These are phyloP conservation scores for Sycophaga agraensis DNA, from an alignment of 1,140 invertebrate species.

Conservation along the genomic window DNA sequence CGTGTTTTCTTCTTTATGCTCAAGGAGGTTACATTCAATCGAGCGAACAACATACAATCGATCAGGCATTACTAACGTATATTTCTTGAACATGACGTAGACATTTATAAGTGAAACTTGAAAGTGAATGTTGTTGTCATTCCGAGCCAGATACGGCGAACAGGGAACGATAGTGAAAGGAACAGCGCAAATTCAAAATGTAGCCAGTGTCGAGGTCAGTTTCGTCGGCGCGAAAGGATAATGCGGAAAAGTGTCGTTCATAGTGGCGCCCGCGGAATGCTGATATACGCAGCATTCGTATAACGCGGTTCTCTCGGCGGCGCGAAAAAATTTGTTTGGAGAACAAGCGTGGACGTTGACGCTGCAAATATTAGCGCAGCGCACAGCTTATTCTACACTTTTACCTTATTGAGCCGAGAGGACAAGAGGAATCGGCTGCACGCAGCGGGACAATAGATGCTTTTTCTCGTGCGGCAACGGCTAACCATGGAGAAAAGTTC, in stretches of 20 bases:
- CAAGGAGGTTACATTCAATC: not conserved
- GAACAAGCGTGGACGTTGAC: too few species aligned
- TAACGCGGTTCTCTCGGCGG: too few species aligned
- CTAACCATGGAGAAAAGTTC: too few species aligned
- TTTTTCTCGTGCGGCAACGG: too few species aligned
- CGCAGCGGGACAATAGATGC: too few species aligned
- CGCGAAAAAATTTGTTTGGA: too few species aligned
- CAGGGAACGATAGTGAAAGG: conserved; percentile 29
- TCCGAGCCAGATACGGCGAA: conserved; percentile 22
- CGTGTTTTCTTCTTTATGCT: not conserved
- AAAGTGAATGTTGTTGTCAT: conserved; percentile 30
- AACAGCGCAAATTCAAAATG: conserved; percentile 23
- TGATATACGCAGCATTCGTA: too few species aligned
- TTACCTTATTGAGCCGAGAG: too few species aligned
- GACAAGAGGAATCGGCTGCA: too few species aligned
- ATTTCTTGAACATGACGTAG: conserved; percentile 17
- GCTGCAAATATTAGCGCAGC: too few species aligned
- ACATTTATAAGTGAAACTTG: conserved; percentile 27
- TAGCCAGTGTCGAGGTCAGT: conserved; percentile 30
- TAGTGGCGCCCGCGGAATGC: too few species aligned
- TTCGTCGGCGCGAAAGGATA: conserved; percentile 6
- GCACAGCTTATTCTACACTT: too few species aligned
- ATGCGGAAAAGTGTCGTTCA: not conserved
- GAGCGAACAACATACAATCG: conserved; percentile 8
- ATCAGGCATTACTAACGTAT: conserved; percentile 9